Evolutionary conservation across 2,797 vertebrate species (phyloP), one percentile per base, ranked within the genome.

Genomic region (Argyrosomus regius): DNA sequence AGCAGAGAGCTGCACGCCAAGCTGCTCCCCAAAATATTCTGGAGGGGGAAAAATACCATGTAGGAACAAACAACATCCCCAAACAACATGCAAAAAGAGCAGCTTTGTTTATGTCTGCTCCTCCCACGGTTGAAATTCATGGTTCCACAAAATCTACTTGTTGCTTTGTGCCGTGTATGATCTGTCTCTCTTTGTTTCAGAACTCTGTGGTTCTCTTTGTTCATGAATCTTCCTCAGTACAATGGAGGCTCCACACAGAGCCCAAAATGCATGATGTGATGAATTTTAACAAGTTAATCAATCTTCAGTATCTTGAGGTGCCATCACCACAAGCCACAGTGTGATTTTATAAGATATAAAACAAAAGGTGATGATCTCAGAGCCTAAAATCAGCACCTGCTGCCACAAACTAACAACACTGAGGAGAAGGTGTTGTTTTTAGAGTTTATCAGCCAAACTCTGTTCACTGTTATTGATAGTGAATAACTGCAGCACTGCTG

Each of bases 131-230:
- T 66, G 69, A 50, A 39, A 86, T 77, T 80, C 83, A 49, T 71
- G 66, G 61, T 75, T 81, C 75, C 63, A 75, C 76, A 52, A 91
- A 90, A 88, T 89, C 75, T 57, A 61, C 67, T 80, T 82, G 76
- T 87, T 77, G 74, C 82, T 86, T 78, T 89, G 88, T 87, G 74
- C 35, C 62, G 66, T 83, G 75, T 80, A 77, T 87, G 68, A 84
- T 88, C 80, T 66, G 73, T 80, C 82, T 87, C 81, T 75, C 81
- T 90, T 91, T 93, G 90, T 91, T 24, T 87, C 31, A n/a, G 43
- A 24, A 22, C 58, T 89, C 85, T 88, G 73, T 72, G 31, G 61
- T 0, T 7, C 72, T 81, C 88, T 91, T 93, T 92, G 91, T 92
- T 80, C 6, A 53, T 22, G 6, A 70, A 45, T 86, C 78, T 54